Base-by-base conservation (phyloP, 2,113 vertebrate species). In the Romanogobio albipinnatus region DNA sequence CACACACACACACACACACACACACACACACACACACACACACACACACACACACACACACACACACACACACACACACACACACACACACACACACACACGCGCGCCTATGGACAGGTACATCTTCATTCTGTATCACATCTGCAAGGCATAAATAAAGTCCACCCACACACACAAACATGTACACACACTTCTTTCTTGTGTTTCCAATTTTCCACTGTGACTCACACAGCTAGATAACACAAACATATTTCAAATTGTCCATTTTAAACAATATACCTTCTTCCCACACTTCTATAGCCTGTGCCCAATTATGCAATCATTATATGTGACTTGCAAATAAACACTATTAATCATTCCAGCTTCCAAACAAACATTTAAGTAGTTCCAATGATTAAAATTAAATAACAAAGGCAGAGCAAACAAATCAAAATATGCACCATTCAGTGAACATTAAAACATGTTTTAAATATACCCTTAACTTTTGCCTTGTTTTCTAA, bases 21-120 rank as follows among this genome's bases (percentile, higher is more conserved):
- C 78, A 56, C 17, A 53, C 0, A 58, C 29, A 87, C 81, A 73
- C 49, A 81, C 78, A 85, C n/a, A n/a, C n/a, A 86, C 47, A 56
- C 19, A 56, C 0, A 59, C 29, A 87, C 82, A 73, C 45, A 79
- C 78, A 85, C n/a, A 86, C 47, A 56, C 19, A 56, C 0, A 59
- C 29, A 87, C 82, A 73, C 45, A 79, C 78, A 85, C n/a, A 86
- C 47, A 56, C 19, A 56, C 0, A 59, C 29, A 87, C 82, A 73
- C 45, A 79, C 78, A 85, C n/a, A 86, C 47, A 56, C 19, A 56
- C 0, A 59, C 29, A 87, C 82, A 73, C 45, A 79, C 78, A 85
- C n/a, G n/a, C n/a, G n/a, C n/a, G n/a, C n/a, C n/a, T 39, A 81
- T 51, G 17, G 36, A 14, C 64, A 82, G 71, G 77, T 64, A 45